Evolutionary conservation across 2,888 invertebrate species (phyloP), one percentile per base, ranked within the genome.

Genomic region (Drosophila anomalata): DNA sequence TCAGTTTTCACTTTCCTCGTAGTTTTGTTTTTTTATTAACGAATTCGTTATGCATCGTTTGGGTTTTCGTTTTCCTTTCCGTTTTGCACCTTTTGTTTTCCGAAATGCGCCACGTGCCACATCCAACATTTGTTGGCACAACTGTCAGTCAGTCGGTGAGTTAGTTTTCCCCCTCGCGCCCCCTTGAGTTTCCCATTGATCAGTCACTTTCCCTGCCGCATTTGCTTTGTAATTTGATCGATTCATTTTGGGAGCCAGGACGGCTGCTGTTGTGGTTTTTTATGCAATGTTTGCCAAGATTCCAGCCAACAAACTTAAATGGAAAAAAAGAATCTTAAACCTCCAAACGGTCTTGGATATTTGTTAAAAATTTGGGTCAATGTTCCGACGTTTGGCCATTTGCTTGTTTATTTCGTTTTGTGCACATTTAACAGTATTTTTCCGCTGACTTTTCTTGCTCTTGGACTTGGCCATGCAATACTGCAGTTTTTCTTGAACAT

Each of bases 391-490:
- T 46, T 52, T 48, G 57, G 33, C 22, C 42, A 60, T 57, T 50
- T 33, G 44, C 29, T 60, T 58, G 36, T 60, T 63, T 11, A 26
- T 61, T 70, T 54, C 48, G 57, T 60, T 73, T 68, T 85, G 55
- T 80, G 82, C 87, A 74, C 66, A 73, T 22, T 78, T 79, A 77
- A 83, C 82, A 79, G 77, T 78, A 70, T 75, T 75, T 36, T 81
- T 65, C 58, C 74, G 87, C 79, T 79, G 76, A 75, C 69, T 77
- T 61, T 76, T 66, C 46, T 51, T 80, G 88, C 76, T 88, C 89
- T 89, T 89, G 90, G 88, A 82, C 89, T 88, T 89, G 89, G 88
- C 83, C 86, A 78, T 79, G 85, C 87, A 74, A 72, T 65, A 56
- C 48, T 75, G 81, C 77, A 77, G 36, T 75, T 73, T 65, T 67